Evolutionary conservation across 1,140 invertebrate species (phyloP), one percentile per base, ranked within the genome.

Genomic region (Ips typographus): DNA sequence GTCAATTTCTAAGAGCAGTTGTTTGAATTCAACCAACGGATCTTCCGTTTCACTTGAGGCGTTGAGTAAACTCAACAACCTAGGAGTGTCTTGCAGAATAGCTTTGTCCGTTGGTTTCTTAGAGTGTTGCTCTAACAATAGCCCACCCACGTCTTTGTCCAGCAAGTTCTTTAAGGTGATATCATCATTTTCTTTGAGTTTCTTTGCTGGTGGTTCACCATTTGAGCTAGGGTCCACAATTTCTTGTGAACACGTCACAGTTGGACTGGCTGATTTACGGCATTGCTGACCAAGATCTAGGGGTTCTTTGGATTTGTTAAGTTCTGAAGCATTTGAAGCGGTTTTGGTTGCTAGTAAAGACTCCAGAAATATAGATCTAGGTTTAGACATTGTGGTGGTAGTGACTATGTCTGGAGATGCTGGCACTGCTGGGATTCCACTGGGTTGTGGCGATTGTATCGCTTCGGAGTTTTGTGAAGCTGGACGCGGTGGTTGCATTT

Each of bases 1-100:
- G 72, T 88, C 85, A 74, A 90, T 85, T 71, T 88, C 89, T 47
- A 84, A 83, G 22, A 91, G 84, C n/a, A 93, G 79, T 76, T 89
- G 84, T 71, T 89, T 86, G 1, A 93, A 82, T 76, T 94, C 91
- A 57, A 86, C 87, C 4, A 91, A 77, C 1, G 91, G 89, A 77
- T 88, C 87, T 40, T 52, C 44, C 39, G 80, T 80, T 71, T 86
- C 86, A 57, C 84, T 82, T 60, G 82, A 82, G 57, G 80, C 73
- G 65, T 83, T 83, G 38, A 81, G 70, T 7, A 83, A 70, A 72
- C 83, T 80, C 39, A 81, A 67, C 56, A 82, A 70, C 67, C 77
- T 75, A 5, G 80, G 80, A 43, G 79, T 78, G 42, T 76, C 77
- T 3, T 70, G 60, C 43, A 60, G 41, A 69, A 68, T 66, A 70